phyloP scores from a whole-genome alignment of 2,888 invertebrate species.

The Pedicia rivosa region DNA sequence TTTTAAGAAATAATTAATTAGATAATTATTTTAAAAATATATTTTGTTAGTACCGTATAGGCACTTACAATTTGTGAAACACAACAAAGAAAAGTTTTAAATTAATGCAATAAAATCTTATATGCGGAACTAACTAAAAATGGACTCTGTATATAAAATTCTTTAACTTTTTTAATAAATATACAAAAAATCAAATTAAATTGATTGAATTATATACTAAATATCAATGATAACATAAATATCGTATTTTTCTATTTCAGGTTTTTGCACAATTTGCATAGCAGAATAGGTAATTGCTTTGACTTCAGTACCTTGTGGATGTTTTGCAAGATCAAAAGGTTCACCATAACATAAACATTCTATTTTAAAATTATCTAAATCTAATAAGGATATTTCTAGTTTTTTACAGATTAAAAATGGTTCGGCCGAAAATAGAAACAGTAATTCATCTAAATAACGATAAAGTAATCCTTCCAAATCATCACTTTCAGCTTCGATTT shows the following conservation, averaged over 20 bases:
- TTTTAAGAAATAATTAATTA: too few relatives aligned
- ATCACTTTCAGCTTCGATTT: conserved; percentile 76
- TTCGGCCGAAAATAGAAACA: conserved; percentile 86
- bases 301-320: conserved; percentile 95
- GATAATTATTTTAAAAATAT: too few relatives aligned
- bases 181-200: too few relatives aligned
- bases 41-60: too few relatives aligned
- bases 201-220: conserved; percentile 27
- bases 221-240: conserved; percentile 98
- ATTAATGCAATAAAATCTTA: too few relatives aligned
- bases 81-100: too few relatives aligned
- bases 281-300: conserved; percentile 99
- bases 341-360: conserved; percentile 80
- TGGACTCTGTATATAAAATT: too few relatives aligned
- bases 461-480: conserved; percentile 79
- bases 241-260: conserved; percentile 57
- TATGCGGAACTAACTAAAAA: too few relatives aligned
- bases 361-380: conserved; percentile 65
- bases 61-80: too few relatives aligned
- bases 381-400: conserved; percentile 75
- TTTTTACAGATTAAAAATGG: conserved; percentile 78
- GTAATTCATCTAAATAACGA: conserved; percentile 85
- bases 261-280: conserved; percentile 78
- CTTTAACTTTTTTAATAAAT: too few relatives aligned
- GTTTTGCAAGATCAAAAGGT: conserved; percentile 79